Conservation (phyloP, 2,797 vertebrate species). For the Myiotriccus ornatus region DNA sequence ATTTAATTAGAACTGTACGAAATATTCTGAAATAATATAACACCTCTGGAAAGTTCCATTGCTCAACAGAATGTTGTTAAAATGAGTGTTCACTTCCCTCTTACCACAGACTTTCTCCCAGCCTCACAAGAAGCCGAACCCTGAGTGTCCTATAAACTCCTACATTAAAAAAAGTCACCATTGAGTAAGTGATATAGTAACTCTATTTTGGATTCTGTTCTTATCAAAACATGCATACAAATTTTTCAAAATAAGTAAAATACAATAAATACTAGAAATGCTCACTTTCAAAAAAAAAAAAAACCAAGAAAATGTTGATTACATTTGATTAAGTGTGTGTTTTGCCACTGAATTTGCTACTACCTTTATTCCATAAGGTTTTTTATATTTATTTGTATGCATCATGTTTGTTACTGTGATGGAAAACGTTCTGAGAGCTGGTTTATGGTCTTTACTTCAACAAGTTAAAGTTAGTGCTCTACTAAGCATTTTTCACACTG, state of each 20-base stretch:
- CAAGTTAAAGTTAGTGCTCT: not conserved
- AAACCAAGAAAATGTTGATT: not conserved
- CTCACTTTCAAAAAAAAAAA: not conserved
- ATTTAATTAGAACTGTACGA: not conserved
- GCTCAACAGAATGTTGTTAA: not conserved
- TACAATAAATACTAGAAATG: not conserved
- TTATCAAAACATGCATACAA: not conserved
- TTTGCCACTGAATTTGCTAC: not conserved
- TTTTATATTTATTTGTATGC: not conserved
- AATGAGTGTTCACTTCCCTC: not conserved
- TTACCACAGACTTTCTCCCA: not conserved
- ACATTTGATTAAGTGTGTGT: not conserved
- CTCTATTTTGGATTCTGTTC: not conserved
- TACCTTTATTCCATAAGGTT: not conserved
- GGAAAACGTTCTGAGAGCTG: not conserved
- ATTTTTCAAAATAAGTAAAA: not conserved
- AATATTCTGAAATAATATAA: not conserved
- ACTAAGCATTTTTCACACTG: not conserved
- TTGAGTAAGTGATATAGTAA: fast-evolving
- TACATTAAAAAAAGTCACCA: not conserved
- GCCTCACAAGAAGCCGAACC: not conserved
- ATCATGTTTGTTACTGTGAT: not conserved
- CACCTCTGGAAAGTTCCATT: not conserved
- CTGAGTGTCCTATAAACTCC: not conserved
- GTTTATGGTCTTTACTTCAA: not conserved